Percentiles rank a stretch among this genome's conserved stretches.
These are phyloP conservation scores for Botia almorhae DNA, from an alignment of 2,797 vertebrate species.

Conservation along the genomic window DNA sequence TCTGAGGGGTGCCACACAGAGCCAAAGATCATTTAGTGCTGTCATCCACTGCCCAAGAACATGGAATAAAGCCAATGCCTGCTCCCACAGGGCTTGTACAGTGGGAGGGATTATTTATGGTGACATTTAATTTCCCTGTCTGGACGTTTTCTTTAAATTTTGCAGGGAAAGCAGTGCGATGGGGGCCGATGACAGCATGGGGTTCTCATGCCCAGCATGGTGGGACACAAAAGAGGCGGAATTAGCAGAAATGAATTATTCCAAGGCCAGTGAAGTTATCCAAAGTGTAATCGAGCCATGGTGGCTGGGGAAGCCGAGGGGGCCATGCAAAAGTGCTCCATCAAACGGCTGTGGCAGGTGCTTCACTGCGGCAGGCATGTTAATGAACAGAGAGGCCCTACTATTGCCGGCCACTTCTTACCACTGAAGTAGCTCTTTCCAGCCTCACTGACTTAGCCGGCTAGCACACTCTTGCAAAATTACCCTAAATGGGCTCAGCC, in stretches of 20 bases:
- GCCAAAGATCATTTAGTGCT: slow-evolving; percentile 38
- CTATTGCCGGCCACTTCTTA: slow-evolving; percentile 54
- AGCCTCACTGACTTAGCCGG: slow-evolving; percentile 37
- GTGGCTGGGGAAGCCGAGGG: slow-evolving; percentile 27
- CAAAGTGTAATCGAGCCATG: slow-evolving; percentile 57
- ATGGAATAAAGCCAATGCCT: slow-evolving; percentile 34
- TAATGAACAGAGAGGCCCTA: slow-evolving; percentile 58
- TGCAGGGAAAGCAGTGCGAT: slow-evolving; percentile 38
- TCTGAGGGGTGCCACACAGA: slow-evolving; percentile 18
- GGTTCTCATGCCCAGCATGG: slow-evolving; percentile 38
- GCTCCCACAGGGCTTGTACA: slow-evolving; percentile 41
- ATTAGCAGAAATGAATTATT: slow-evolving; percentile 64
- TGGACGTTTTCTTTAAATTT: slow-evolving; percentile 58
- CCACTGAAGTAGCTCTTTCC: slow-evolving; percentile 57
- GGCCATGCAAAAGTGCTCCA: slow-evolving; percentile 56
- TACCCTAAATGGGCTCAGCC: slow-evolving; percentile 60
- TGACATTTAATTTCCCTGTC: slow-evolving; percentile 54
- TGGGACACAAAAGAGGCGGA: slow-evolving; percentile 42
- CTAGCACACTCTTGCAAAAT: slow-evolving; percentile 58
- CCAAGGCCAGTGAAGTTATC: slow-evolving; percentile 61
- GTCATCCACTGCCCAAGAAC: not conserved
- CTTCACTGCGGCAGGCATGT: slow-evolving; percentile 59
- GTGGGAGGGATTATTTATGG: slow-evolving; percentile 55
- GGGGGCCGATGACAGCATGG: slow-evolving; percentile 34
- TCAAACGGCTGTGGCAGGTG: slow-evolving; percentile 62